A percentile compares a stretch with the other conserved stretches of the same genome.
These are phyloP conservation scores for Crocuta crocuta DNA, from an alignment of 2,113 vertebrate genomes.

Conservation along the genomic window DNA sequence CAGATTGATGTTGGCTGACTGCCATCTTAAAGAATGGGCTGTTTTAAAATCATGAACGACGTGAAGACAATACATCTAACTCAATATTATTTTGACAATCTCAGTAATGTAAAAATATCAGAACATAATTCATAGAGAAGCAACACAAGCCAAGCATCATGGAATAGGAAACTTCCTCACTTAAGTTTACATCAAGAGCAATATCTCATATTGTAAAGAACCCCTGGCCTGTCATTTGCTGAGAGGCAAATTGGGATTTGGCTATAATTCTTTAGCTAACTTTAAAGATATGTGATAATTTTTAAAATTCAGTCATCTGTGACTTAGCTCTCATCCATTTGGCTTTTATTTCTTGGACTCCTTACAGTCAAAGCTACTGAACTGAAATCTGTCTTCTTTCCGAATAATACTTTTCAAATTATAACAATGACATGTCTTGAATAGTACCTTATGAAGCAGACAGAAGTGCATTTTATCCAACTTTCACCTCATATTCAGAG, in stretches of 20 bases:
- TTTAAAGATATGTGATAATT: conserved; percentile 68
- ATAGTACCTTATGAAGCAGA: conserved; percentile 72
- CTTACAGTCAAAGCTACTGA: conserved; percentile 70
- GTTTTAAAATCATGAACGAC: conserved; percentile 53
- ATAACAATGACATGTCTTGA: conserved; percentile 72
- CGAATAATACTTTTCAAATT: conserved; percentile 78
- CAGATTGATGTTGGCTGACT: conserved; percentile 53
- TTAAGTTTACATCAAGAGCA: conserved; percentile 44
- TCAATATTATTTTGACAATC: conserved; percentile 63
- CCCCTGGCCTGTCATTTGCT: background rate
- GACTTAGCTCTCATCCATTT: conserved; percentile 66
- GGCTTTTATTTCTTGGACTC: conserved; percentile 74
- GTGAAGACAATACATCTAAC: conserved; percentile 36
- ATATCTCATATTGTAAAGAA: conserved; percentile 30
- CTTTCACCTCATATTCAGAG: conserved; percentile 69
- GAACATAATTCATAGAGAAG: conserved; percentile 55
- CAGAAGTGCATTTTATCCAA: conserved; percentile 67
- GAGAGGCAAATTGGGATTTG: conserved; percentile 30
- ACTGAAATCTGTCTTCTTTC: conserved; percentile 75
- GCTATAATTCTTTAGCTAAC: conserved; percentile 65
- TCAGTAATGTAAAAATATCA: conserved; percentile 59
- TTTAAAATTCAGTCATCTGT: conserved; percentile 68
- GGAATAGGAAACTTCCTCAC: conserved; percentile 11
- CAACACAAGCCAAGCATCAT: background rate
- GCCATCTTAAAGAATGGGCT: conserved; percentile 22